phyloP scores from a whole-genome alignment of 2,113 vertebrate genomes.

The Brienomyrus brachyistius region DNA sequence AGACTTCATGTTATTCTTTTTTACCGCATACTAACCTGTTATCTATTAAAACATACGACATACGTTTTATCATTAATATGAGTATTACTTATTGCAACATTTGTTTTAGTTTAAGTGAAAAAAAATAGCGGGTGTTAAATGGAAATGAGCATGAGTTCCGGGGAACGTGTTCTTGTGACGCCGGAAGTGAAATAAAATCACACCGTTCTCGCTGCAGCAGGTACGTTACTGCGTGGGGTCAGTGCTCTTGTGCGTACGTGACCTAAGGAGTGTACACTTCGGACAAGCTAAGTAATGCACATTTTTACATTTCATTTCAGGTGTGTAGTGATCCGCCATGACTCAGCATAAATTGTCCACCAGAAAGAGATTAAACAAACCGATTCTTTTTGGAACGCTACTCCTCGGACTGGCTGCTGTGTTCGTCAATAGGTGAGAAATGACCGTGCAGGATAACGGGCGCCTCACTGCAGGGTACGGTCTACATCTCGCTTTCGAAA shows the following conservation, averaged over 20 bases:
- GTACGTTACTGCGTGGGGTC: neutral
- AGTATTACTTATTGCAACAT: neutral
- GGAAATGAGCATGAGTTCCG: neutral
- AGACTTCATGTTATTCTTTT: neutral
- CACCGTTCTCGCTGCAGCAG: neutral
- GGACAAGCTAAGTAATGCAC: neutral
- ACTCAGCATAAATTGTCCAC: neutral
- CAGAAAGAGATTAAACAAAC: neutral
- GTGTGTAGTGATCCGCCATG: neutral
- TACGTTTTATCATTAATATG: neutral
- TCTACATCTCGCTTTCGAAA: neutral
- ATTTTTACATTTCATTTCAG: neutral
- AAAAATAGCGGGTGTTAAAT: neutral
- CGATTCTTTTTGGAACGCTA: neutral
- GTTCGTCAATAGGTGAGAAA: constrained; percentile 1
- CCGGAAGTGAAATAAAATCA: neutral
- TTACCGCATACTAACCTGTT: neutral
- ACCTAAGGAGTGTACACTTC: neutral
- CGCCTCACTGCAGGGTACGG: neutral
- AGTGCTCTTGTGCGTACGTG: neutral
- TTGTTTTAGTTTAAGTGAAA: neutral
- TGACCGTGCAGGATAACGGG: neutral
- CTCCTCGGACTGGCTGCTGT: neutral
- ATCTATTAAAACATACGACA: neutral
- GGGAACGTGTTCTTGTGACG: neutral